Evolutionary conservation across 2,888 invertebrate species (phyloP).

Genomic region (Hoplodrina blanda): DNA sequence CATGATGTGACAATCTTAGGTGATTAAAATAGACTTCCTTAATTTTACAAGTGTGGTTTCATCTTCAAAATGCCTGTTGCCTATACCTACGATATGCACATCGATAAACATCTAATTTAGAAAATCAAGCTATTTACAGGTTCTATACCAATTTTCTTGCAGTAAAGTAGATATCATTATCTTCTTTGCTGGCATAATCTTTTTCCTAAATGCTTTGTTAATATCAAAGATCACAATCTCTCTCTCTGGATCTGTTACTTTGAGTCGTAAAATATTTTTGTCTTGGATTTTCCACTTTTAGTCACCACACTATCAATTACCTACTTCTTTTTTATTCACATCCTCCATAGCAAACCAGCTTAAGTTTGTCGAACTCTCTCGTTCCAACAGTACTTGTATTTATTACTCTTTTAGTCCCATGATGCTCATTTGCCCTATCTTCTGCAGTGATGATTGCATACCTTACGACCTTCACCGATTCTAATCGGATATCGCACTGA

Average conservation of each 20-base stretch:
- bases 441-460: not conserved
- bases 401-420: not conserved
- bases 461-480: slow-evolving; percentile 34
- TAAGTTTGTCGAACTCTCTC: not conserved
- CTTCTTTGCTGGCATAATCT: not conserved
- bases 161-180: slow-evolving; percentile 13
- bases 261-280: not conserved
- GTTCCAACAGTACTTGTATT: not conserved
- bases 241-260: too few species aligned
- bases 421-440: not conserved
- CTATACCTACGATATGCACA: not conserved
- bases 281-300: not conserved
- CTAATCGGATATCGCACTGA: slow-evolving; percentile 37
- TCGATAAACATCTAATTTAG: not conserved
- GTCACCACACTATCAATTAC: not conserved
- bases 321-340: not conserved
- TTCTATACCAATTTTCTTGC: slow-evolving; percentile 15
- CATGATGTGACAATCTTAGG: not conserved
- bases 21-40: not conserved
- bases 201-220: not conserved
- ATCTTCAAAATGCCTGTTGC: not conserved
- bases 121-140: slow-evolving; percentile 3
- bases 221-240: not conserved
- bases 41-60: not conserved
- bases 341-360: not conserved